Evolutionary conservation across 2,888 invertebrate genomes (phyloP).

Genomic region (Drosophila emarginata): DNA sequence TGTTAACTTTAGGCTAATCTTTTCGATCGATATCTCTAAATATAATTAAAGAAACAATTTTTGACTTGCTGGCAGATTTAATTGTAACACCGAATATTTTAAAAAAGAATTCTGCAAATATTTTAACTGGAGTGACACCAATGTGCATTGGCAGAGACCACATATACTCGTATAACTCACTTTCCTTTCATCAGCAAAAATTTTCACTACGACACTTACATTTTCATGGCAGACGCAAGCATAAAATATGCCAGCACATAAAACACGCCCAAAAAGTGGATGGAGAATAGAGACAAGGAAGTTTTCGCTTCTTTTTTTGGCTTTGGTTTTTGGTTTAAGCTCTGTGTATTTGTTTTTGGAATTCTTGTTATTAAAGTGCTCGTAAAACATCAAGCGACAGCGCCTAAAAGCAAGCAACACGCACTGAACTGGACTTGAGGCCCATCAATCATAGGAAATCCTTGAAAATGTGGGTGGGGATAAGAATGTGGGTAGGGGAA

Average conservation of each 20-base stretch:
- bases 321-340: constrained; percentile 61
- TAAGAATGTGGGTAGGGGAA: too few species aligned
- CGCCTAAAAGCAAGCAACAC: constrained; percentile 59
- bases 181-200: constrained; percentile 73
- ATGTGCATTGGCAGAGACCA: constrained; percentile 16
- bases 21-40: too few species aligned
- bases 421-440: constrained; percentile 22
- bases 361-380: constrained; percentile 45
- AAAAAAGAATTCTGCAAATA: constrained; percentile 12
- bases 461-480: neutral
- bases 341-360: constrained; percentile 18
- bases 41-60: too few species aligned
- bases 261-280: constrained; percentile 35
- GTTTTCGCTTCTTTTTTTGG: constrained; percentile 29
- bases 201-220: constrained; percentile 73
- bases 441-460: constrained; percentile 62
- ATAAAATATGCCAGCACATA: constrained; percentile 68
- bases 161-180: constrained; percentile 60
- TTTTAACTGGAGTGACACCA: constrained; percentile 15
- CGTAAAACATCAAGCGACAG: constrained; percentile 55
- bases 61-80: too few species aligned
- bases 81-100: too few species aligned
- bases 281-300: constrained; percentile 20
- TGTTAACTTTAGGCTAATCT: too few species aligned
- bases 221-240: constrained; percentile 63